These are phyloP conservation scores for Meloe dianella DNA, from an alignment of 2,888 invertebrate species.

Conservation along the genomic window DNA sequence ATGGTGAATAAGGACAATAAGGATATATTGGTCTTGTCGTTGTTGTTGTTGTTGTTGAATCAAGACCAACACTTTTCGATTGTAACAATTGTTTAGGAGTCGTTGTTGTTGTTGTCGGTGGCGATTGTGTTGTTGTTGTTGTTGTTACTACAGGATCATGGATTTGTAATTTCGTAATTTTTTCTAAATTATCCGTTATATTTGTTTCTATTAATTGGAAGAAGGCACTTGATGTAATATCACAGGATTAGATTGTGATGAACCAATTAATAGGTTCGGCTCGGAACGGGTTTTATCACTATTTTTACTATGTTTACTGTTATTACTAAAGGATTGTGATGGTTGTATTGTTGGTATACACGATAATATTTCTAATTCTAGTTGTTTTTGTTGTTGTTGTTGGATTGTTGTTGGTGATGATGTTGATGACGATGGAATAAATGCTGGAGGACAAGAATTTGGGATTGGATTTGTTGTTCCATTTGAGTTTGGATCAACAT, in stretches of 20 bases:
- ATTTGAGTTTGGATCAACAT: slow-evolving; percentile 57
- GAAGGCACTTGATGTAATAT: slow-evolving; percentile 55
- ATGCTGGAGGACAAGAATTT: slow-evolving; percentile 14
- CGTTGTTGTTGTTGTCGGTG: slow-evolving; percentile 26
- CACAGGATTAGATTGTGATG: slow-evolving; percentile 45
- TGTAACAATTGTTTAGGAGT: slow-evolving; percentile 47
- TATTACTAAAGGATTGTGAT: slow-evolving; percentile 24
- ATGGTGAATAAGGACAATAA: slow-evolving; percentile 75
- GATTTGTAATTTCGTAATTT: slow-evolving; percentile 40
- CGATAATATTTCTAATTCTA: slow-evolving; percentile 16
- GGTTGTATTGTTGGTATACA: no score
- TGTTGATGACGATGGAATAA: slow-evolving; percentile 29
- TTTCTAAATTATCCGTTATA: slow-evolving; percentile 46
- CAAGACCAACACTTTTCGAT: slow-evolving; percentile 57
- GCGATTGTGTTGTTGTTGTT: neutral
- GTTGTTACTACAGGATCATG: slow-evolving; percentile 20
- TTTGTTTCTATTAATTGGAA: slow-evolving; percentile 34
- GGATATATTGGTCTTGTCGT: slow-evolving; percentile 68
- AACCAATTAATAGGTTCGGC: slow-evolving; percentile 43
- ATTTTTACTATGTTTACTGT: slow-evolving; percentile 27
- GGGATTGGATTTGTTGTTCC: slow-evolving; percentile 33
- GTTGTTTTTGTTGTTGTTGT: neutral
- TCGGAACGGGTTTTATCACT: slow-evolving; percentile 45
- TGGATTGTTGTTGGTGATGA: neutral
- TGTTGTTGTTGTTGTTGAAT: slow-evolving; percentile 26